Percentiles rank a stretch among this genome's conserved stretches.
Evolutionary conservation across 2,113 vertebrate genomes (phyloP).

Genomic region (Pseudorhombus dupliciocellatus): DNA sequence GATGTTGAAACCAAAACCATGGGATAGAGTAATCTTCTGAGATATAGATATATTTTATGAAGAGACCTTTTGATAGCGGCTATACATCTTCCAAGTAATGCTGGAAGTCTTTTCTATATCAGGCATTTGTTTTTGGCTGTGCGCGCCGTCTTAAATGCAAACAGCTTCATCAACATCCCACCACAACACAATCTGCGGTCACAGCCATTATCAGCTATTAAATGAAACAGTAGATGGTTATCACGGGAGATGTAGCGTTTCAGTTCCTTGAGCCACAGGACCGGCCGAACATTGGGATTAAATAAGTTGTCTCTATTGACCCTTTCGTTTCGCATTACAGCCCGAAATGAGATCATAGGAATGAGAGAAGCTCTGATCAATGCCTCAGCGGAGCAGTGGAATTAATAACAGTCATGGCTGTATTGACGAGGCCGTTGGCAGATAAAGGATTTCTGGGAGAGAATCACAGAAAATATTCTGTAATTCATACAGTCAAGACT

Average conservation of each 20-base stretch:
- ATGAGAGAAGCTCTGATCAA: slow-evolving; percentile 60
- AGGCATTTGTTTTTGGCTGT: neutral
- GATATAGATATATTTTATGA: slow-evolving; percentile 20
- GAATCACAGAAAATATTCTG: slow-evolving; percentile 7
- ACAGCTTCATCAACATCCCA: neutral
- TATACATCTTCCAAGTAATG: slow-evolving; percentile 10
- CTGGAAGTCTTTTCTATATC: neutral
- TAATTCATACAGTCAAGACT: slow-evolving; percentile 11
- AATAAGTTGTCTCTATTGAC: slow-evolving; percentile 72
- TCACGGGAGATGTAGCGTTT: slow-evolving; percentile 31
- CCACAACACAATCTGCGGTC: neutral
- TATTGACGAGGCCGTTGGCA: slow-evolving; percentile 64
- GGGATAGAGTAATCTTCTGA: slow-evolving; percentile 19
- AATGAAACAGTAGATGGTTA: slow-evolving; percentile 57
- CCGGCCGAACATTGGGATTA: slow-evolving; percentile 43
- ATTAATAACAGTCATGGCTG: slow-evolving; percentile 69
- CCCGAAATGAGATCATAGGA: slow-evolving; percentile 71
- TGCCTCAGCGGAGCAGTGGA: slow-evolving; percentile 55
- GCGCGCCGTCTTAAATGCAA: no score
- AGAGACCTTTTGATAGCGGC: slow-evolving; percentile 21
- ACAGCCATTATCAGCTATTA: slow-evolving; percentile 21
- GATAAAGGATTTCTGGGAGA: slow-evolving; percentile 36
- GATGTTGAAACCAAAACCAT: slow-evolving; percentile 19
- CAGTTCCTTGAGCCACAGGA: slow-evolving; percentile 49
- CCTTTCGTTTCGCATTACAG: slow-evolving; percentile 73